These are phyloP conservation scores for Trypoxylus dichotomus DNA, from an alignment of 1,140 invertebrate species.

Conservation along the genomic window DNA sequence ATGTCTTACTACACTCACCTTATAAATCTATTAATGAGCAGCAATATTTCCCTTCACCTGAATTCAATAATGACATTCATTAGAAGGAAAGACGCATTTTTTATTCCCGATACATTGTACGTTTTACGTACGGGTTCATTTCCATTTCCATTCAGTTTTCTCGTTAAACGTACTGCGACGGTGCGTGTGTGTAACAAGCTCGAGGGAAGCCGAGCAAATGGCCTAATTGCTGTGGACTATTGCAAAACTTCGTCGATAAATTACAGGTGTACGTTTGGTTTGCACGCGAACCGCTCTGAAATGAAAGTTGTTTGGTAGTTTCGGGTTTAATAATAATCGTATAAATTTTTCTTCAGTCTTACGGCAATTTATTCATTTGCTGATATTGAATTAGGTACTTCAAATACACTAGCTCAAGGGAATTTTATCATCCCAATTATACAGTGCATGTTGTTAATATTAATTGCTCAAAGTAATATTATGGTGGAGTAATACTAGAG, in stretches of 20 bases:
- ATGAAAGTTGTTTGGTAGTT: not conserved
- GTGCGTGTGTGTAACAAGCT: slow-evolving; percentile 1
- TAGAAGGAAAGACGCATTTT: not conserved
- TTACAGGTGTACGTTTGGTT: not conserved
- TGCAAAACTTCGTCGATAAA: not conserved
- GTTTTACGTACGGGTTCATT: not conserved
- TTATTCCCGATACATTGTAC: not conserved
- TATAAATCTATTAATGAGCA: not conserved
- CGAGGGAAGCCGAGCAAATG: not conserved
- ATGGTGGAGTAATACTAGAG: too few species aligned
- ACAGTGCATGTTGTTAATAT: too few species aligned
- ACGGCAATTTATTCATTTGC: not conserved
- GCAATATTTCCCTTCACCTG: not conserved
- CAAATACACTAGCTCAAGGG: too few species aligned
- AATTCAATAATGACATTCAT: slow-evolving; percentile 2
- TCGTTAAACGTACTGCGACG: not conserved
- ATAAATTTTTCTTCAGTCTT: not conserved
- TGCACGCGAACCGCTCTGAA: not conserved
- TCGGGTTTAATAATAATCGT: not conserved
- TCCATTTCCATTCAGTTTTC: not conserved
- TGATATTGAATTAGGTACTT: not conserved
- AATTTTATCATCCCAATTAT: too few species aligned
- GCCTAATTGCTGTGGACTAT: not conserved
- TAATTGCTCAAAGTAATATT: too few species aligned
- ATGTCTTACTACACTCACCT: not conserved